Base-by-base conservation (phyloP, 2,797 vertebrate genomes). In the Odontamblyopus rebecca region DNA sequence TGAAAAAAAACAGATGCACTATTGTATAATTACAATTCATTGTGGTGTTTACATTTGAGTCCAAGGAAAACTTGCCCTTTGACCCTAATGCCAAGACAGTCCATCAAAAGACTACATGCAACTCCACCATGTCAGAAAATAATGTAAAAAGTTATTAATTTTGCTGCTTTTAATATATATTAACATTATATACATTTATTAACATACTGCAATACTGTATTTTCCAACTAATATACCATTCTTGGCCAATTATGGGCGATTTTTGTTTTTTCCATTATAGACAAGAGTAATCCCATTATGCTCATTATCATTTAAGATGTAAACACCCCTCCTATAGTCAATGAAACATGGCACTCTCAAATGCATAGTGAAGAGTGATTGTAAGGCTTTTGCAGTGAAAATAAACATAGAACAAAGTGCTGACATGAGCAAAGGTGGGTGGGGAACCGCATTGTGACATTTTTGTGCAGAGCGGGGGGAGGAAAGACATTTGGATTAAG, bases 331-430 rank as follows among this genome's bases (percentile, higher is more conserved):
- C 70, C 79, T 69, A 67, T 86, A 79, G 72, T 75, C 85, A 80
- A 79, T 83, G 82, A 85, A 90, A 89, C 78, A 78, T 53, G 50
- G 80, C 85, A 87, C 83, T 83, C 68, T 78, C 69, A 85, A 85
- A 87, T 70, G 85, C 74, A 77, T 70, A 79, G 81, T 70, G 75
- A 80, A 82, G 79, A 86, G 35, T 38, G 69, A 66, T 72, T 59
- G 71, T 66, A 50, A 48, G 79, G 72, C 76, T 61, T 82, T 77
- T 79, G 79, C 82, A 66, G 35, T 73, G 77, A 88, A 88, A 89
- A 90, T 85, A 89, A 91, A 89, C 88, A 86, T 61, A 78, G 85
- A 69, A 77, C 68, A 83, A 87, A 87, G 87, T 91, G 91, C 81
- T 91, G 88, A 89, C 86, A 89, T 77, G 77, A 76, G 73, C 76